A percentile compares a stretch with the other conserved stretches of the same genome.
Evolutionary conservation across 2,888 invertebrate genomes (phyloP).

Genomic region (Eupithecia centaureata): DNA sequence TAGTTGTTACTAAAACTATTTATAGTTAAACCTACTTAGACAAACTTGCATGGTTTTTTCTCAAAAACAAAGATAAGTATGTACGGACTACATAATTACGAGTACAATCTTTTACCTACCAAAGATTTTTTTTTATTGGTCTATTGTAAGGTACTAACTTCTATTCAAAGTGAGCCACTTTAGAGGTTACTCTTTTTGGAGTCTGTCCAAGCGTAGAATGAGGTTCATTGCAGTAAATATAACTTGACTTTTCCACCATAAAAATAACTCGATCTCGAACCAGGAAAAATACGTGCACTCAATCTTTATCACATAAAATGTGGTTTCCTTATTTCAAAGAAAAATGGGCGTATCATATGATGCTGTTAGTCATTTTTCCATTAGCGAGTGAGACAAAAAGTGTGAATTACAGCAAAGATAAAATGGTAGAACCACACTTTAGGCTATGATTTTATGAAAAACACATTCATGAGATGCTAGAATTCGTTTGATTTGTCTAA

Average conservation of each 20-base stretch:
- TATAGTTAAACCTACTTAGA: too few relatives aligned
- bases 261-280: conserved; percentile 25
- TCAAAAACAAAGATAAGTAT: too few relatives aligned
- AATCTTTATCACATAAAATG: conserved; percentile 32
- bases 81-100: too few relatives aligned
- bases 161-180: not conserved
- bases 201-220: not conserved
- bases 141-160: too few relatives aligned
- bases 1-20: too few relatives aligned
- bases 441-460: not conserved
- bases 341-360: conserved; percentile 30
- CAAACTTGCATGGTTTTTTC: too few relatives aligned
- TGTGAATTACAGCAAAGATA: conserved; percentile 62
- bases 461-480: not conserved
- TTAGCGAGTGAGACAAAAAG: conserved; percentile 40
- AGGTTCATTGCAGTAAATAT: conserved; percentile 2
- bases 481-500: too few relatives aligned
- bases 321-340: conserved; percentile 29
- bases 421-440: conserved; percentile 1
- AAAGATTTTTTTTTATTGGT: too few relatives aligned
- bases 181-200: not conserved
- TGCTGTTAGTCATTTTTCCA: conserved; percentile 39
- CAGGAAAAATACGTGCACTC: conserved; percentile 25
- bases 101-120: too few relatives aligned
- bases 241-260: conserved; percentile 15